Evolutionary conservation across 1,140 invertebrate genomes (phyloP), one percentile per base, ranked within the genome.

Genomic region (Zaprionus gabonicus): DNA sequence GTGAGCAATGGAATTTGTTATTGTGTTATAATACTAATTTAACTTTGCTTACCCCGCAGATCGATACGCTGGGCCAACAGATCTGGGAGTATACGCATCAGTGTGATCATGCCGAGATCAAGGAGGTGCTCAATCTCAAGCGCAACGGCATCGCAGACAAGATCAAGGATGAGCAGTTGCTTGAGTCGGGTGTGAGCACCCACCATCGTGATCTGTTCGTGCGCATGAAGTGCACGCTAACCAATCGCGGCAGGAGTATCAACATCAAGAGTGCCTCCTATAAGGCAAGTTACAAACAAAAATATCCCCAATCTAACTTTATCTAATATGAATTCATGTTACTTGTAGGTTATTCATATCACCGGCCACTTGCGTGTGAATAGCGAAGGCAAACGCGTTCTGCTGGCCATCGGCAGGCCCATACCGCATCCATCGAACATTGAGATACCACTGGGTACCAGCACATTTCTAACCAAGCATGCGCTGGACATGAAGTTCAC

Each of bases 61-160:
- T 98, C 94, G 98, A 99, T 92, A 95, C 99, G 92, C 96, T 99
- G 94, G 98, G 98, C 1, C 97, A 98, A 82, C 98, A 96, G 92
- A 96, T 99, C 34, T 99, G 96, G 93, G 98, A 99, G 78, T 98
- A 98, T 91, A 96, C 96, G 60, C 98, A 99, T 93, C 98, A 97
- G 9, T 98, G 98, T 91, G 98, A 99, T 93, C 98, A 99, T 91
- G 97, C 97, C 44, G 98, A 99, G 93, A 95, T 99, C 15, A 96
- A 95, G 56, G 96, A 98, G 66, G 95, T 97, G 17, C 93, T 99
- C 4, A 92, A 84, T 69, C 75, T 79, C 49, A 92, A 76, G 69
- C 91, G 78, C 27, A 83, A 91, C 64, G 72, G 77, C 41, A 65
- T 73, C 5, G 71, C 78, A 13, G 81, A 83, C 55, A 91, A 91